phyloP scores from a whole-genome alignment of 2,888 invertebrate genomes.

The Mimas tiliae region DNA sequence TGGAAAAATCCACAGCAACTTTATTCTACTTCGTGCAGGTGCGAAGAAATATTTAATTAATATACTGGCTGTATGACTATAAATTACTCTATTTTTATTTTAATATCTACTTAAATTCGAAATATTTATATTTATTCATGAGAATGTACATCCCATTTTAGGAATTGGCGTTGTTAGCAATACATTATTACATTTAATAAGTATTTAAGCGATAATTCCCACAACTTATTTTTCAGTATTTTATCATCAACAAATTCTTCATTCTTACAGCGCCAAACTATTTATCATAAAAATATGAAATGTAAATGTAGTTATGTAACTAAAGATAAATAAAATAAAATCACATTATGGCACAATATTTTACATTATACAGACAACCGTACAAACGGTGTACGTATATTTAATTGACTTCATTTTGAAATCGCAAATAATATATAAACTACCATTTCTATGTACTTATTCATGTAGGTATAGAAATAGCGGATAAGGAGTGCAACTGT shows the following conservation, averaged over 20 bases:
- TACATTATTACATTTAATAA: no score
- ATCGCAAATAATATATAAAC: neutral
- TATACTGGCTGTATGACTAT: slow-evolving; percentile 14
- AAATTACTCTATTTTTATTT: slow-evolving; percentile 27
- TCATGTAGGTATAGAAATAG: no score
- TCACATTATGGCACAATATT: neutral
- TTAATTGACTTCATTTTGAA: slow-evolving; percentile 23
- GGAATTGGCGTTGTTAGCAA: slow-evolving; percentile 13
- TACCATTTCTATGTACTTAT: no score
- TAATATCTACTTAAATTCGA: slow-evolving; percentile 30
- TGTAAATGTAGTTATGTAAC: neutral
- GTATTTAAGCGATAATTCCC: no score
- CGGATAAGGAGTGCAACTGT: no score
- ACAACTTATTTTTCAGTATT: no score
- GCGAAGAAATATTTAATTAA: neutral
- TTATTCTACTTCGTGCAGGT: neutral
- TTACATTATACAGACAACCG: neutral
- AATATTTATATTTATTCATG: slow-evolving; percentile 36
- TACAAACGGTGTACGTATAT: neutral
- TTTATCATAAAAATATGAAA: neutral
- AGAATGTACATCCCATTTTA: slow-evolving; percentile 34
- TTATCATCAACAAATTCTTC: no score
- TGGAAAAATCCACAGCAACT: no score
- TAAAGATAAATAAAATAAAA: neutral
- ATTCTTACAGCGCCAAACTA: neutral